A percentile compares a stretch with the other conserved stretches of the same genome.
Evolutionary conservation across 2,888 invertebrate species (phyloP).

Genomic region (Cryptosula pallasiana): DNA sequence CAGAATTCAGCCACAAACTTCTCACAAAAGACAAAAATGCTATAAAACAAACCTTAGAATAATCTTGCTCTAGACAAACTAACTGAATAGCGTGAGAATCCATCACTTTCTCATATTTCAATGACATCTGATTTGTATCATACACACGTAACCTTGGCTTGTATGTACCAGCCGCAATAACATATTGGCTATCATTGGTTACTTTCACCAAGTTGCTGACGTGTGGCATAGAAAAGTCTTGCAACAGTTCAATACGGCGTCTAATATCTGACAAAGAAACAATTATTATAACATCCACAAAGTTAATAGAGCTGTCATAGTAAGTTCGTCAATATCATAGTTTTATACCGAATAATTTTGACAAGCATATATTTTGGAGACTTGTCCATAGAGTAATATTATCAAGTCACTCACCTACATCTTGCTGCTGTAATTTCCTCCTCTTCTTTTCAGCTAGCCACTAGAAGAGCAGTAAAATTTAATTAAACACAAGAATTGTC

Average conservation of each 20-base stretch:
- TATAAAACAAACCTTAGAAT: slow-evolving; percentile 79
- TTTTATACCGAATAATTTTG: too few species aligned
- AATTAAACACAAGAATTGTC: too few species aligned
- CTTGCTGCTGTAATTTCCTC: slow-evolving; percentile 74
- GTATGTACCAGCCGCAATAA: slow-evolving; percentile 78
- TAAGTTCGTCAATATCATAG: too few species aligned
- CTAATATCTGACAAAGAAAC: slow-evolving; percentile 64
- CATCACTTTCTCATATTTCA: slow-evolving; percentile 96
- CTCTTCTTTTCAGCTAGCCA: slow-evolving; percentile 55
- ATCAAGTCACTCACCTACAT: slow-evolving; percentile 65
- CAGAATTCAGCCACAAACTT: too few species aligned
- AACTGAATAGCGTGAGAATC: slow-evolving; percentile 95
- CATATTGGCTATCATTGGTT: slow-evolving; percentile 85
- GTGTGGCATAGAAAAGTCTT: slow-evolving; percentile 98
- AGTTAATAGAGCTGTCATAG: too few species aligned
- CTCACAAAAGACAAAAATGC: too few species aligned
- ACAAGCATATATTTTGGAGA: too few species aligned
- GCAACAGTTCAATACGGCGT: slow-evolving; percentile 87
- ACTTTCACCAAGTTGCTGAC: slow-evolving; percentile 77
- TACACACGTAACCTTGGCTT: slow-evolving; percentile 93
- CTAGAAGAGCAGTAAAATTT: too few species aligned
- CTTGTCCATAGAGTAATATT: too few species aligned
- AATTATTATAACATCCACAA: too few species aligned
- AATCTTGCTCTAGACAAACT: slow-evolving; percentile 88
- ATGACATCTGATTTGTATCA: slow-evolving; percentile 88